Evolutionary conservation across 2,797 vertebrate genomes (phyloP).

Genomic region (Simalia tracyae): DNA sequence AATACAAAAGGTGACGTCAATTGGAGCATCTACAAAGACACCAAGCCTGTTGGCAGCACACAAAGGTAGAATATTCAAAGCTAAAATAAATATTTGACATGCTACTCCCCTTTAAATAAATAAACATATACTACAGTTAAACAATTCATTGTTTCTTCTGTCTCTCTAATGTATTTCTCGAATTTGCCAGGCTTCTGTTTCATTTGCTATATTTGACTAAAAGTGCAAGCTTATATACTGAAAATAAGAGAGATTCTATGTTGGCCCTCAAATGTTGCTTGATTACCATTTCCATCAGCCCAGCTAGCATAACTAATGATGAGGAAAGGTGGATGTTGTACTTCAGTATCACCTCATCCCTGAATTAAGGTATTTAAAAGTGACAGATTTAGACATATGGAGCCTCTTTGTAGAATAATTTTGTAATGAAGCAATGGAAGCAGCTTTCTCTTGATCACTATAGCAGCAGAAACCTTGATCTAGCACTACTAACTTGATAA

Average conservation of each 20-base stretch:
- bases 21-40: conserved; percentile 31
- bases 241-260: background rate
- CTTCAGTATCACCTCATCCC: background rate
- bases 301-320: background rate
- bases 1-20: conserved; percentile 7
- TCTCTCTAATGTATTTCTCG: background rate
- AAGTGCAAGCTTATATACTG: background rate
- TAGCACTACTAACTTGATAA: background rate
- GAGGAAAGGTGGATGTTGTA: background rate
- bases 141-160: conserved; percentile 27
- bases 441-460: background rate
- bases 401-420: background rate
- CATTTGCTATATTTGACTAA: background rate
- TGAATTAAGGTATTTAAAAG: background rate
- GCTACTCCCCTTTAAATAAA: conserved; percentile 49
- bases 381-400: conserved; percentile 21
- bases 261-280: background rate
- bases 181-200: conserved; percentile 2
- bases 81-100: conserved; percentile 32
- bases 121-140: conserved; percentile 27
- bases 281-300: background rate
- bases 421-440: background rate
- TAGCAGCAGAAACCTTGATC: background rate
- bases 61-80: conserved; percentile 43
- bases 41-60: conserved; percentile 23